phyloP scores from a whole-genome alignment of 2,113 vertebrate species.

The Chiloscyllium plagiosum region DNA sequence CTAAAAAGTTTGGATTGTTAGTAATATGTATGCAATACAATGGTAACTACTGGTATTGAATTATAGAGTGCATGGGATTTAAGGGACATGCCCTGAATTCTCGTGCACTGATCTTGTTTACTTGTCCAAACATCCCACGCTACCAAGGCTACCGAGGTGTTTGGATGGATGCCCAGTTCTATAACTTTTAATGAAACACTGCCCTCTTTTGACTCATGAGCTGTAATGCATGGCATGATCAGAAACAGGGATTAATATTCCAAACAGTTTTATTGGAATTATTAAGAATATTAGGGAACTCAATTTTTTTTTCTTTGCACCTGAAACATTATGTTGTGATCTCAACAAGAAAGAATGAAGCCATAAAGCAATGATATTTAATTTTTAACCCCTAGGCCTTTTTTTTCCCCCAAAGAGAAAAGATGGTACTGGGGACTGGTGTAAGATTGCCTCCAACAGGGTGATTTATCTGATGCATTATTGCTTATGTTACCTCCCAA shows the following conservation, averaged over 20 bases:
- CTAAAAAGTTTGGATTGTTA: neutral
- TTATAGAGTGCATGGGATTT: neutral
- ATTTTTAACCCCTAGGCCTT: neutral
- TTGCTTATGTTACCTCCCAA: too few species aligned
- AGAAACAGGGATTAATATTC: neutral
- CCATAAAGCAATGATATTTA: neutral
- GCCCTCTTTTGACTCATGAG: neutral
- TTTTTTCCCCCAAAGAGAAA: neutral
- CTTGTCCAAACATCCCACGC: neutral
- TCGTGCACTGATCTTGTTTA: neutral
- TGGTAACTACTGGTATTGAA: neutral
- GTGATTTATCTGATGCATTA: too few species aligned
- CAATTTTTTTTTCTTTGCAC: neutral
- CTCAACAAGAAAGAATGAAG: neutral
- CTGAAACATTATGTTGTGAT: neutral
- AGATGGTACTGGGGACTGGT: neutral
- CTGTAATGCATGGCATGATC: neutral
- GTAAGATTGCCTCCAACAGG: too few species aligned
- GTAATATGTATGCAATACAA: neutral
- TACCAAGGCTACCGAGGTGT: neutral
- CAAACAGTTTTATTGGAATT: neutral
- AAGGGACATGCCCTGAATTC: neutral
- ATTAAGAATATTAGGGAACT: neutral
- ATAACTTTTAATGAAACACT: neutral
- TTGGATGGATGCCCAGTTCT: neutral